Evolutionary conservation across 2,797 vertebrate species (phyloP).

Genomic region (Eupleurogrammus muticus): DNA sequence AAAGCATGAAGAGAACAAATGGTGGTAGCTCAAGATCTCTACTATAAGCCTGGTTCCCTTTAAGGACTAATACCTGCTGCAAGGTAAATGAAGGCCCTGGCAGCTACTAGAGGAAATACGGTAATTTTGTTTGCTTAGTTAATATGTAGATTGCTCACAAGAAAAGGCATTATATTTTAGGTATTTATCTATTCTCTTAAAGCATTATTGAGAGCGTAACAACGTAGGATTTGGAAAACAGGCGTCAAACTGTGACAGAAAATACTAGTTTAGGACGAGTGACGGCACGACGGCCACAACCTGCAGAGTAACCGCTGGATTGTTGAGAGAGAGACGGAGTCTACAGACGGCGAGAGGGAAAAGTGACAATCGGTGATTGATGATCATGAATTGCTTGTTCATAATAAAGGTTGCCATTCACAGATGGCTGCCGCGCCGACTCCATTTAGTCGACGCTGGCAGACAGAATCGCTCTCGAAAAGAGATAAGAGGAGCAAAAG

Average conservation of each 20-base stretch:
- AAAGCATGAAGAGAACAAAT: no score
- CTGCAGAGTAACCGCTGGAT: slow-evolving; percentile 13
- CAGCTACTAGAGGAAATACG: no score
- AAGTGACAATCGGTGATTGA: slow-evolving; percentile 22
- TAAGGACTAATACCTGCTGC: no score
- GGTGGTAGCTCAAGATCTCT: no score
- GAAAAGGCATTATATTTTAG: no score
- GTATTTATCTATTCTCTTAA: no score
- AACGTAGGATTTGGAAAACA: no score
- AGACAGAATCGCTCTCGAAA: not conserved
- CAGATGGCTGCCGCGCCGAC: slow-evolving; percentile 20
- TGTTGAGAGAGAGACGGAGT: not conserved
- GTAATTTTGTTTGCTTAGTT: no score
- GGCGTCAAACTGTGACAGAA: not conserved
- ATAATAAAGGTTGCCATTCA: not conserved
- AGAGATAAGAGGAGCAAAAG: not conserved
- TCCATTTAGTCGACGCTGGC: slow-evolving; percentile 7
- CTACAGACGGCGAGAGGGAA: not conserved
- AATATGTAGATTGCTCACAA: no score
- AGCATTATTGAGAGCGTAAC: no score
- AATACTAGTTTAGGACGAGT: slow-evolving; percentile 5
- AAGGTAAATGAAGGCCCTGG: no score
- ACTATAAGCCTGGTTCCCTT: no score
- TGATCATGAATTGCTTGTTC: slow-evolving; percentile 20
- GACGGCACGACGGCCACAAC: not conserved